Base-by-base conservation (phyloP, 2,797 vertebrate species). In the Thaleichthys pacificus region DNA sequence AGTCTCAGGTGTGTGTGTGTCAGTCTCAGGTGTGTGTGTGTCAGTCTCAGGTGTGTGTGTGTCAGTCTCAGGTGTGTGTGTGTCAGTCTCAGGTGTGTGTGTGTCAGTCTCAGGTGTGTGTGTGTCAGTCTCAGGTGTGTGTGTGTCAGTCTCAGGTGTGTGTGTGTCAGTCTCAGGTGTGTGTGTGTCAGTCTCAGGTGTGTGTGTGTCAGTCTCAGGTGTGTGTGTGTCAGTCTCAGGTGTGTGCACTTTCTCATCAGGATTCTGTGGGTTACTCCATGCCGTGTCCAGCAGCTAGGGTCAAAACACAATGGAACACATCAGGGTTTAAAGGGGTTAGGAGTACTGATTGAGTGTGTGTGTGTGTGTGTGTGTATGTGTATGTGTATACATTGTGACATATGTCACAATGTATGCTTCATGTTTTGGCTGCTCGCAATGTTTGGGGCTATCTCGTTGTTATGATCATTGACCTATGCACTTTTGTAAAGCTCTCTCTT, bases 201-300 rank as follows among this genome's bases (percentile, higher is more conserved):
- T 67, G 47, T 56, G 14, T 26, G 47, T 42, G 35, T 24, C 64
- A 5, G 11, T 61, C 60, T 65, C 77, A 70, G 32, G 47, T 64
- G 76, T 61, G 38, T 21, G 65, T 4, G 14, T 51, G 35, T 24
- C 15, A 9, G 60, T 49, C 65, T 71, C 76, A 69, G 35, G 42
- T 64, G 75, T 67, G 47, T 30, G 5, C 42, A 47, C 9, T 47
- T 47, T 73, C 61, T 26, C 42, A 17, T 56, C 24, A 17, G 61
- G 71, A 75, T 78, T 85, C 42, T 73, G 73, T 70, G 82, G 75
- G 78, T 90, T 81, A 0, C 75, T 74, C 72, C 66, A 73, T 61
- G 76, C 47, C 8, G 75, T 78, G 24, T 72, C 74, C 61, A 80
- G 62, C 26, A 87, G 77, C 85, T 87, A 47, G 15, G 1, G 70